Percentiles rank a stretch among this genome's conserved stretches.
These are phyloP conservation scores for Meganola albula DNA, from an alignment of 2,888 invertebrate species.

Conservation along the genomic window DNA sequence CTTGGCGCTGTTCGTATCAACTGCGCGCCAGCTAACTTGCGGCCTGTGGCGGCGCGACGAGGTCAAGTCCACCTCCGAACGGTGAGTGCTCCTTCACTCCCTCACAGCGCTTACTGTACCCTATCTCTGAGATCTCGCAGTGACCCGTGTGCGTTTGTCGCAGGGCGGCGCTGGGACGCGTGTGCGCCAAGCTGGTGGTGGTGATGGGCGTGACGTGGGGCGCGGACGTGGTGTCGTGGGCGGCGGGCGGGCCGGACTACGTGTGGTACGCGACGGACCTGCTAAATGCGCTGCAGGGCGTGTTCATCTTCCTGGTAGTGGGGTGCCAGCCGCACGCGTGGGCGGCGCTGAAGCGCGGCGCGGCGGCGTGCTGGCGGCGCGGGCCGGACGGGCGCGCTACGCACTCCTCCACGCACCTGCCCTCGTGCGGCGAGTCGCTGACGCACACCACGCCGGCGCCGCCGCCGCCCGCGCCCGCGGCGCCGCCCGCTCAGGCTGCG, in stretches of 20 bases:
- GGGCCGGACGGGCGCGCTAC: slow-evolving; percentile 67
- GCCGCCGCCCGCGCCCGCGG: slow-evolving; percentile 72
- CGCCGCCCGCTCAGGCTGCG: slow-evolving; percentile 61
- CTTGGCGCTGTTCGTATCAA: slow-evolving; percentile 86
- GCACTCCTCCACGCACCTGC: slow-evolving; percentile 88
- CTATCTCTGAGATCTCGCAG: neutral
- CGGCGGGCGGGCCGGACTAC: slow-evolving; percentile 87
- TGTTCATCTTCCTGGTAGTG: slow-evolving; percentile 92
- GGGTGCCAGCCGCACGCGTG: slow-evolving; percentile 91
- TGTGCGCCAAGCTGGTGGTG: slow-evolving; percentile 90
- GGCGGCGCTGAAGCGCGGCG: slow-evolving; percentile 57
- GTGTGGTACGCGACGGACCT: slow-evolving; percentile 91
- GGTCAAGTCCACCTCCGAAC: slow-evolving; percentile 85
- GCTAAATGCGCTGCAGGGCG: slow-evolving; percentile 91
- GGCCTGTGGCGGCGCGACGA: slow-evolving; percentile 93
- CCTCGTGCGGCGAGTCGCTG: slow-evolving; percentile 87
- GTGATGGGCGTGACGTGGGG: slow-evolving; percentile 77
- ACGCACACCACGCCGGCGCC: slow-evolving; percentile 82
- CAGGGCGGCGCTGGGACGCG: slow-evolving; percentile 87
- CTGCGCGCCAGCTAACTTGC: slow-evolving; percentile 90
- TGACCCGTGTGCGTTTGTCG: neutral
- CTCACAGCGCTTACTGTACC: neutral
- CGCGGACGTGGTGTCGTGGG: slow-evolving; percentile 90
- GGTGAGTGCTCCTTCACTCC: slow-evolving; percentile 32
- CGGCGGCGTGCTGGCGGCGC: slow-evolving; percentile 74